Percentiles rank a stretch among this genome's conserved stretches.
phyloP scores from a whole-genome alignment of 2,113 vertebrate genomes.

The Sinocyclocheilus anshuiensis region DNA sequence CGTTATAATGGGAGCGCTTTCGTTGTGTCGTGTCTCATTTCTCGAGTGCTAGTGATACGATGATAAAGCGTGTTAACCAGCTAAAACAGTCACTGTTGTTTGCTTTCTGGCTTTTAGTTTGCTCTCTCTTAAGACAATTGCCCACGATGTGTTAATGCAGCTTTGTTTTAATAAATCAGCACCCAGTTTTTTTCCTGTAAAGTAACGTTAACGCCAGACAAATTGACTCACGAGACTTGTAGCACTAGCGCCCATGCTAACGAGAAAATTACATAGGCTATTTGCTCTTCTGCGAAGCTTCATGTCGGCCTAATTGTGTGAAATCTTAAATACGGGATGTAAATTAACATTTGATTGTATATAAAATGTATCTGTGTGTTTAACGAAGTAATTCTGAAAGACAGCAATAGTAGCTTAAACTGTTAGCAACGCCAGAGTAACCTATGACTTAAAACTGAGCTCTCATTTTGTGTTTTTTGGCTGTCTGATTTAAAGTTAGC shows the following conservation, averaged over 20 bases:
- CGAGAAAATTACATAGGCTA: neutral
- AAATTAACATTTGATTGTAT: neutral
- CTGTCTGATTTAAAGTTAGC: neutral
- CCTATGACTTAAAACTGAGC: neutral
- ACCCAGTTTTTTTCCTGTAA: neutral
- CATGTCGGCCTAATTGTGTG: neutral
- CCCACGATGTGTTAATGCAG: neutral
- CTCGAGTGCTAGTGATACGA: neutral
- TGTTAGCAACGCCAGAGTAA: neutral
- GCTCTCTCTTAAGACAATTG: neutral
- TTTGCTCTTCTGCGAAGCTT: neutral
- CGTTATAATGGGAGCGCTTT: neutral
- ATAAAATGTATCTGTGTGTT: neutral
- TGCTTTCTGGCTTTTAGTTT: neutral
- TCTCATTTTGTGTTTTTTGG: neutral
- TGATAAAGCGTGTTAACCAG: constrained; percentile 20
- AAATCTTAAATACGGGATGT: neutral
- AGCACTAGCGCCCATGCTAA: constrained; percentile 33
- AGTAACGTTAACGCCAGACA: neutral
- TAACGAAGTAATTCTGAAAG: neutral
- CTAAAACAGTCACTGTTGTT: neutral
- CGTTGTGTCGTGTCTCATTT: neutral
- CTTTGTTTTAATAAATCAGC: no score
- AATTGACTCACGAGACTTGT: neutral
- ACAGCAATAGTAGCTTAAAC: neutral